A percentile compares a stretch with the other conserved stretches of the same genome.
Conservation (phyloP, 1,140 invertebrate species). For the Aphelenchoides fujianensis region DNA sequence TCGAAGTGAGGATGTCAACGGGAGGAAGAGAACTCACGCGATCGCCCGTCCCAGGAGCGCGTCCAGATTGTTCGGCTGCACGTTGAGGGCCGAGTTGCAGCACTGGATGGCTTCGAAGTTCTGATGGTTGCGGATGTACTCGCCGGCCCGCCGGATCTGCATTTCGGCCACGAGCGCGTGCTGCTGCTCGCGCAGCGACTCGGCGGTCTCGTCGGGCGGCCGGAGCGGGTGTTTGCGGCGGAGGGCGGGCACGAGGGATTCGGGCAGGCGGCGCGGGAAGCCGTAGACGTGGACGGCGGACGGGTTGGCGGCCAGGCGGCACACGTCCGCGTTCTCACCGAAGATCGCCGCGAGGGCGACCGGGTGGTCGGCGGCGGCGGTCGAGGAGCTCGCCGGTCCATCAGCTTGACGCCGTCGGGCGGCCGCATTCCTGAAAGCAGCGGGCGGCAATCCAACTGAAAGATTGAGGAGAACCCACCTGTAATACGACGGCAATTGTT, state of each 20-base stretch:
- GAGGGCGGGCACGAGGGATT: not conserved
- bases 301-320: constrained; percentile 5
- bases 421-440: constrained; percentile 2
- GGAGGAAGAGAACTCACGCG: constrained; percentile 9
- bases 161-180: not conserved
- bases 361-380: not conserved
- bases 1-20: not conserved
- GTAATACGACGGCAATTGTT: constrained; percentile 17
- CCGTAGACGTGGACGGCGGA: not conserved
- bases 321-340: not conserved
- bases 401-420: not conserved
- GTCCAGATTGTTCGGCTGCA: not conserved
- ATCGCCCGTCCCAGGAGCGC: constrained; percentile 19
- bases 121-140: not conserved
- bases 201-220: constrained; percentile 7
- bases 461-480: too few relatives aligned
- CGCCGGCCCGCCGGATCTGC: constrained; percentile 8
- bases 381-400: not conserved
- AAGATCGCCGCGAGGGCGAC: too few relatives aligned
- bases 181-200: constrained; percentile 4
- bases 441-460: too few relatives aligned
- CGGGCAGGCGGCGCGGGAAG: constrained; percentile 8
- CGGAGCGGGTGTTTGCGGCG: not conserved
- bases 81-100: constrained; percentile 3
- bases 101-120: constrained; percentile 21